Evolutionary conservation across 2,113 vertebrate species (phyloP).

Genomic region (Onychorhynchus coronatus): DNA sequence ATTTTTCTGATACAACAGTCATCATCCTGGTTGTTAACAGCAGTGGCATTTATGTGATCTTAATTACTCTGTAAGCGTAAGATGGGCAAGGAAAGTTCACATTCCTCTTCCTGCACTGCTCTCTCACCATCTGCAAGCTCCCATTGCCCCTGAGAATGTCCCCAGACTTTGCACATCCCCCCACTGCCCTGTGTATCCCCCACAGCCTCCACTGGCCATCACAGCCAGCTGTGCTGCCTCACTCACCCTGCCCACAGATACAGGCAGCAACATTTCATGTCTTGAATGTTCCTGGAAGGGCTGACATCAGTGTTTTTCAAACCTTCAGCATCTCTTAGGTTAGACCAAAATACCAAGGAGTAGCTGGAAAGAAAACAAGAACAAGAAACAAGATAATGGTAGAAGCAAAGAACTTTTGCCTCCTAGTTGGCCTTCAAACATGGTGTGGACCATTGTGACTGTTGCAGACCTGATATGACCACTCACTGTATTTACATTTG

Average conservation of each 20-base stretch:
- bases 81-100: background rate
- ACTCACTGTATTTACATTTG: fast-evolving
- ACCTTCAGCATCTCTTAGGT: background rate
- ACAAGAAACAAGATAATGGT: background rate
- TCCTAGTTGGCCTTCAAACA: background rate
- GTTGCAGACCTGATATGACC: background rate
- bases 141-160: fast-evolving
- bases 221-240: fast-evolving
- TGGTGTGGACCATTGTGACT: background rate
- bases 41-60: constrained; percentile 19
- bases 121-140: background rate
- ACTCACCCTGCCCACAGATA: background rate
- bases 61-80: background rate
- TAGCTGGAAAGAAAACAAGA: background rate
- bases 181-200: fast-evolving
- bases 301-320: background rate
- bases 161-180: fast-evolving
- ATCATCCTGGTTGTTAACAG: constrained; percentile 35
- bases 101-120: background rate
- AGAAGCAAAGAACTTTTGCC: background rate
- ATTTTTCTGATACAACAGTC: constrained; percentile 34
- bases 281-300: background rate
- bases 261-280: fast-evolving
- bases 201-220: background rate
- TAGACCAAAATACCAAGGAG: background rate